phyloP scores from a whole-genome alignment of 2,888 invertebrate species.

The Machimus rusticus region DNA sequence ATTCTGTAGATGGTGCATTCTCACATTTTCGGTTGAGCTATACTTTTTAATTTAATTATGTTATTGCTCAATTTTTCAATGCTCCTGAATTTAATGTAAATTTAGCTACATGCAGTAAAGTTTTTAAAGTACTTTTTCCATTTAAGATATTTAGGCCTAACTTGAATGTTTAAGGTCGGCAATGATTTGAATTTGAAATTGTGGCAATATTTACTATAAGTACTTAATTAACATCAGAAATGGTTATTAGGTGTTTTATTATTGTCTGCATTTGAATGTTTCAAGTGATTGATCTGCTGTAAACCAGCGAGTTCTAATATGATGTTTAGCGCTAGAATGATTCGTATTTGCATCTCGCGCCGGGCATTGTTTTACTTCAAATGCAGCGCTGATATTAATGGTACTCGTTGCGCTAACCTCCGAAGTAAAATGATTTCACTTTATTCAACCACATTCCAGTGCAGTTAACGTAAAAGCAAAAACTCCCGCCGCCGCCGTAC shows the following conservation, averaged over 20 bases:
- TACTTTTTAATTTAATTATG: too few species aligned
- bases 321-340: neutral
- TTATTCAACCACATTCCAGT: conserved; percentile 28
- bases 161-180: too few species aligned
- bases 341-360: neutral
- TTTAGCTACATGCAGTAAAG: too few species aligned
- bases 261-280: neutral
- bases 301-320: neutral
- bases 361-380: neutral
- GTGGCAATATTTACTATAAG: too few species aligned
- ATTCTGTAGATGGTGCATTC: too few species aligned
- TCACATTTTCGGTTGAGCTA: too few species aligned
- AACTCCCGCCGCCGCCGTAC: neutral
- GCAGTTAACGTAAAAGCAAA: neutral
- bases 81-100: too few species aligned
- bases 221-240: neutral
- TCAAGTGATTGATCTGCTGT: neutral
- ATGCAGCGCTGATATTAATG: conserved; percentile 12
- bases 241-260: neutral
- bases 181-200: too few species aligned
- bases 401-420: neutral
- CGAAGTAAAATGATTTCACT: conserved; percentile 22
- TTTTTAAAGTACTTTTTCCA: too few species aligned
- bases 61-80: too few species aligned
- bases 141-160: too few species aligned